These are phyloP conservation scores for Fukomys damarensis DNA, from an alignment of 2,113 vertebrate genomes.

Conservation along the genomic window DNA sequence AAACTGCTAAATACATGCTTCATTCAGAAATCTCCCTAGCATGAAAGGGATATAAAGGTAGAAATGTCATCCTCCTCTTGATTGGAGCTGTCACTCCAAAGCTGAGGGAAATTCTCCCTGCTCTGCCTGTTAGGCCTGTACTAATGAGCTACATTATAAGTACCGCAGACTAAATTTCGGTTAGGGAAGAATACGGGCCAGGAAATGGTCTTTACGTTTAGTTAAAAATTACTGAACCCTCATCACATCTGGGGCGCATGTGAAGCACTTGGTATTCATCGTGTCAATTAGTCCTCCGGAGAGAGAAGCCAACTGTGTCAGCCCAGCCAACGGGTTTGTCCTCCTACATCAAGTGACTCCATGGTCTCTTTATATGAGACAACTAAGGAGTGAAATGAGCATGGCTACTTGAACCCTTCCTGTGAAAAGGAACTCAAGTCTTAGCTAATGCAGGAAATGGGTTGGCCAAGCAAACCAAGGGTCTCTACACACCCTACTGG, in stretches of 20 bases:
- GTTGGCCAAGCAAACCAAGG: neutral
- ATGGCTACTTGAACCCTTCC: neutral
- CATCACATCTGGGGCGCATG: neutral
- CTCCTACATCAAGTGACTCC: neutral
- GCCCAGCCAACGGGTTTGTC: neutral
- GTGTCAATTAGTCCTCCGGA: neutral
- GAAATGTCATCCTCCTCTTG: neutral
- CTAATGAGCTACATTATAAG: neutral
- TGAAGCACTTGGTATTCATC: neutral
- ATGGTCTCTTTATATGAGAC: neutral
- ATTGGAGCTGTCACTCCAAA: slow-evolving; percentile 46
- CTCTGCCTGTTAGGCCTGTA: neutral
- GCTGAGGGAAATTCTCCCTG: neutral
- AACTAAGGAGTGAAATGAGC: neutral
- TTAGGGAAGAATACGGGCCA: neutral
- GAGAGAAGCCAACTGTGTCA: neutral
- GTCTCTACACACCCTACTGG: neutral
- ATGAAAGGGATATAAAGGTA: neutral
- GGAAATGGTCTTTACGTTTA: neutral
- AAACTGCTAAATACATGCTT: neutral
- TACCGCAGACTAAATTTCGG: neutral
- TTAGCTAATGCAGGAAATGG: neutral
- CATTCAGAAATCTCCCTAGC: slow-evolving; percentile 8
- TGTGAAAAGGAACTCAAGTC: neutral
- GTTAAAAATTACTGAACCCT: neutral